These are phyloP conservation scores for Enteromius mattozi DNA, from an alignment of 2,797 vertebrate species.

Conservation along the genomic window DNA sequence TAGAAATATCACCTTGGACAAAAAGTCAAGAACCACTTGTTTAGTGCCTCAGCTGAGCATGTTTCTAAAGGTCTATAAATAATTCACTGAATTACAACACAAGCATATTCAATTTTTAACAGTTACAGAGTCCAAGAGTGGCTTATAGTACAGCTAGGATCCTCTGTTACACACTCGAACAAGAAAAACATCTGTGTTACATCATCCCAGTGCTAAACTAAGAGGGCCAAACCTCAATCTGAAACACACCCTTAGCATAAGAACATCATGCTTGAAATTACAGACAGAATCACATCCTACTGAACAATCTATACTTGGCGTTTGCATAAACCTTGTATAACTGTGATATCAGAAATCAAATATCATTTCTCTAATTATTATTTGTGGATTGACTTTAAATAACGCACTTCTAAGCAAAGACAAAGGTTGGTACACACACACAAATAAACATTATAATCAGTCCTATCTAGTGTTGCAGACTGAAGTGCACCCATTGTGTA, in stretches of 20 bases:
- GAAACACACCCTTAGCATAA: background rate
- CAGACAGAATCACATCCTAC: background rate
- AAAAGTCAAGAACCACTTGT: background rate
- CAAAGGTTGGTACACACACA: background rate
- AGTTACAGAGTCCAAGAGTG: background rate
- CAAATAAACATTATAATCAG: background rate
- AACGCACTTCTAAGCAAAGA: background rate
- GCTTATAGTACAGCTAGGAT: background rate
- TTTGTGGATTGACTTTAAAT: slow-evolving; percentile 10
- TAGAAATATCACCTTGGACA: background rate
- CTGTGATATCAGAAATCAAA: background rate
- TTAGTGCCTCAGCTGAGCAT: background rate
- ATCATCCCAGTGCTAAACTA: background rate
- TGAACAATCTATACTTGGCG: background rate
- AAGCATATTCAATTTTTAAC: background rate
- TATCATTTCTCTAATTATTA: background rate
- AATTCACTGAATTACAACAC: background rate
- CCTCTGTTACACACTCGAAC: background rate
- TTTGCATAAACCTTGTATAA: background rate
- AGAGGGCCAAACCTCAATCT: slow-evolving; percentile 16
- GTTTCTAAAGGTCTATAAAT: background rate
- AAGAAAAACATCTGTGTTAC: slow-evolving; percentile 1
- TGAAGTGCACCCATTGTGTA: background rate
- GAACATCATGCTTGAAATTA: slow-evolving; percentile 8
- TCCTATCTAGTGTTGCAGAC: background rate